These are phyloP conservation scores for Ericerus pela DNA, from an alignment of 1,140 invertebrate species.

Conservation along the genomic window DNA sequence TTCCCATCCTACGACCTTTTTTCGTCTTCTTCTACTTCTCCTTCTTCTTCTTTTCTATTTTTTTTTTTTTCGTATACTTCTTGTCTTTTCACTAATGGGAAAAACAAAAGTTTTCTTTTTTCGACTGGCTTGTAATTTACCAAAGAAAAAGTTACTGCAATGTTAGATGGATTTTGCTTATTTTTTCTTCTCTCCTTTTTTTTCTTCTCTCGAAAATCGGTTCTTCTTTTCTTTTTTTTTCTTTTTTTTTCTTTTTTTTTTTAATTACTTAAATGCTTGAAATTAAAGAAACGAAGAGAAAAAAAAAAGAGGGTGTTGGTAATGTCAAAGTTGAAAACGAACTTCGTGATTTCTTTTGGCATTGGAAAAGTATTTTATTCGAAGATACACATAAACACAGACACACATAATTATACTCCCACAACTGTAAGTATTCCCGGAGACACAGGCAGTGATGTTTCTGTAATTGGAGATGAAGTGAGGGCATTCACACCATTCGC, in stretches of 20 bases:
- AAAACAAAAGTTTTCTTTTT: slow-evolving; percentile 11
- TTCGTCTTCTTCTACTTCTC: not conserved
- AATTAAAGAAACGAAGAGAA: slow-evolving; percentile 3
- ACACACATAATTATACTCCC: no score
- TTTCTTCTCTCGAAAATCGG: not conserved
- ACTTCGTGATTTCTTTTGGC: no score
- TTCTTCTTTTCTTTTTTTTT: not conserved
- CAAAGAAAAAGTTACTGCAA: slow-evolving; percentile 10
- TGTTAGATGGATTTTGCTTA: slow-evolving; percentile 2
- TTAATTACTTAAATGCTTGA: slow-evolving; percentile 9
- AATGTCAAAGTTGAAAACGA: no score
- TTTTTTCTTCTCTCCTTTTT: not conserved
- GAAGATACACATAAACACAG: no score
- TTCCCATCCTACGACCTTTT: no score
- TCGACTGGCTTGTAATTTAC: slow-evolving; percentile 9
- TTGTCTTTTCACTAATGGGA: slow-evolving; percentile 7
- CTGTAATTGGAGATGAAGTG: no score
- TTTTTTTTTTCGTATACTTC: no score
- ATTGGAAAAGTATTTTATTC: no score
- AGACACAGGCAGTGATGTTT: no score
- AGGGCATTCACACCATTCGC: no score
- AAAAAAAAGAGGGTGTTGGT: no score
- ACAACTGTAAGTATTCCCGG: no score
- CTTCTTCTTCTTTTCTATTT: not conserved
- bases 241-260: slow-evolving; percentile 1